These are phyloP conservation scores for Phataginus tetradactyla DNA, from an alignment of 2,797 vertebrate species.

Conservation along the genomic window DNA sequence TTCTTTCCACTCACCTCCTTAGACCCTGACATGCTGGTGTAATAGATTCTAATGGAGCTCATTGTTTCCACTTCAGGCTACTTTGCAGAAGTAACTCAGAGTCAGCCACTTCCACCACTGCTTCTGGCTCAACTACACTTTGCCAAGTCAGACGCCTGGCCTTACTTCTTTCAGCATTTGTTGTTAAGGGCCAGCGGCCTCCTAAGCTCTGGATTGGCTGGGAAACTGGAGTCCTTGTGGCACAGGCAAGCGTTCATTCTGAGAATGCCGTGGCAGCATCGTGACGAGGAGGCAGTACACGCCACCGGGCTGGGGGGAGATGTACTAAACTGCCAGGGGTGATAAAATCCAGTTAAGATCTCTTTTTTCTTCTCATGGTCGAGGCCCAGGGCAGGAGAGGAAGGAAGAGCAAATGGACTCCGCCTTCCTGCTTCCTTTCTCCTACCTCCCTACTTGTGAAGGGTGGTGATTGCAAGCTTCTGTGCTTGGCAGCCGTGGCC, in stretches of 20 bases:
- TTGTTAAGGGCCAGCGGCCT: not conserved
- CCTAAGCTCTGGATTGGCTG: not conserved
- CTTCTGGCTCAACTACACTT: not conserved
- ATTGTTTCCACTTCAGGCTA: not conserved
- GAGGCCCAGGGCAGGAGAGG: not conserved
- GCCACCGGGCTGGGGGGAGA: accelerated
- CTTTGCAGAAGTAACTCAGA: not conserved
- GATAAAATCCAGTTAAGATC: not conserved
- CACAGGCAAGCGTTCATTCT: not conserved
- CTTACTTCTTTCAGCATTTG: not conserved
- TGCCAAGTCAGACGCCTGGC: not conserved
- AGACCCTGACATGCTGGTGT: slow-evolving; percentile 41
- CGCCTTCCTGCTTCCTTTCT: not conserved
- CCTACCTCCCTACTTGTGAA: not conserved
- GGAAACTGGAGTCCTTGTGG: not conserved
- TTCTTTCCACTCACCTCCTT: slow-evolving; percentile 45
- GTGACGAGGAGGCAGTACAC: not conserved
- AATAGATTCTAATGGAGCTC: slow-evolving; percentile 31
- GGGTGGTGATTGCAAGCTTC: not conserved
- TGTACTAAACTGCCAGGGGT: not conserved
- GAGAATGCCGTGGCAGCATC: not conserved
- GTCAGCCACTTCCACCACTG: not conserved
- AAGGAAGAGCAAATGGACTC: not conserved
- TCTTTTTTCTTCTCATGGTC: not conserved
- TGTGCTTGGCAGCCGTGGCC: accelerated